Evolutionary conservation across 2,888 invertebrate species (phyloP), one percentile per base, ranked within the genome.

Genomic region (Masnerella sp.): DNA sequence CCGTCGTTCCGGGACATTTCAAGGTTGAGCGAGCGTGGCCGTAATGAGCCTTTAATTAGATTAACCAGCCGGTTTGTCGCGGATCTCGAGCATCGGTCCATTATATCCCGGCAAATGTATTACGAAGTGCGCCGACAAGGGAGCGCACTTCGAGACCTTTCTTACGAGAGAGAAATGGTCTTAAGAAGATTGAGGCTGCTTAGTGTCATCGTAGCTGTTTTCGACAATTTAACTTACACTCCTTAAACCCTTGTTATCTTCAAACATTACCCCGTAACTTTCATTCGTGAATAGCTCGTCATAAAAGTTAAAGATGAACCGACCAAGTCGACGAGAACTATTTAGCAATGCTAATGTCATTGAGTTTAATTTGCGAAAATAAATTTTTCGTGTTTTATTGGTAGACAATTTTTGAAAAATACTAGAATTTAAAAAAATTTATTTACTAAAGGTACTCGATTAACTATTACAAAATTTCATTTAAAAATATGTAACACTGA

Each of bases 21-120:
- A 69, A 76, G 71, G 74, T 56, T 74, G 77, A 76, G 71, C 73
- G 78, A 77, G 72, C 77, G 74, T 74, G 58, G 45, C 64, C 74
- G 58, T 79, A 82, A 82, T 62, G 79, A 81, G 80, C 72, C 77
- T 79, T 80, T 80, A 80, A 82, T 81, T 78, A 78, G 73, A 68
- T 79, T 78, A 77, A 34, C 68, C 51, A 61, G 40, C 28, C 43
- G 52, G 64, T 67, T 28, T 58, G 62, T 52, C 54, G 34, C 36
- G 38, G 45, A 49, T 65, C 64, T 52, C 17, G 40, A 67, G 40
- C 45, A 54, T 17, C 20, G 15, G 54, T 64, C 45, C 30, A 54
- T 54, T 65, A 52, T 61, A 34, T 51, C 20, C 8, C n/a, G 20
- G 17, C 45, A 52, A 61, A 70, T 58, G 49, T 64, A 64, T 49